Evolutionary conservation across 2,888 invertebrate genomes (phyloP).

Genomic region (Amphiduros pacificus): DNA sequence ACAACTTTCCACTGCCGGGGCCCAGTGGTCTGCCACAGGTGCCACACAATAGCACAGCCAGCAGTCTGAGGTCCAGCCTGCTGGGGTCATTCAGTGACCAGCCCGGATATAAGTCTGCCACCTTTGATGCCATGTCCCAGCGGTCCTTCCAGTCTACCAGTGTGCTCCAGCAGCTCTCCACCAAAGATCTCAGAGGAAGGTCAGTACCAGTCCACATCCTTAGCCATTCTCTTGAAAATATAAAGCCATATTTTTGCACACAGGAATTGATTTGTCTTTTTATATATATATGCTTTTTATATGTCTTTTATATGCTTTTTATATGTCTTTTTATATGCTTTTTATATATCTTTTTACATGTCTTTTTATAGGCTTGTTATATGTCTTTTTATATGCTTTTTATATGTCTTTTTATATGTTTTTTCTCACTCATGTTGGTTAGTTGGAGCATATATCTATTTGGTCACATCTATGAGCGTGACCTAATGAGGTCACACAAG

Average conservation of each 20-base stretch:
- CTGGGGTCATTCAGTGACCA: background rate
- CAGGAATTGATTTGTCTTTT: background rate
- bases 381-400: too few relatives aligned
- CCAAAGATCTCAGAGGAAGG: slow-evolving; percentile 18
- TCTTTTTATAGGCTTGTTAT: too few relatives aligned
- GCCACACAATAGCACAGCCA: background rate
- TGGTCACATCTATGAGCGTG: too few relatives aligned
- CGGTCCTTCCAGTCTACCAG: slow-evolving; percentile 18
- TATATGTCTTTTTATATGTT: too few relatives aligned
- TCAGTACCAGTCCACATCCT: too few relatives aligned
- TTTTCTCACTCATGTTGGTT: too few relatives aligned
- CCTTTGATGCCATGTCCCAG: slow-evolving; percentile 7
- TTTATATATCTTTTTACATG: too few relatives aligned
- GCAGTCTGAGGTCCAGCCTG: background rate
- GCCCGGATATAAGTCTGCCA: background rate
- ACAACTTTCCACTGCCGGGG: background rate
- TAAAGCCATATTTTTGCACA: background rate
- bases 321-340: too few relatives aligned
- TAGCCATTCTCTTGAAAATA: background rate
- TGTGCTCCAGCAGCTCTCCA: slow-evolving; percentile 19
- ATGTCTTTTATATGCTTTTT: background rate
- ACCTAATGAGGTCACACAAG: too few relatives aligned
- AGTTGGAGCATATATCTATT: too few relatives aligned
- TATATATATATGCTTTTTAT: background rate
- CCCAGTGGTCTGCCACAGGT: background rate